Percentiles rank a stretch among this genome's conserved stretches.
Conservation (phyloP, 2,113 vertebrate genomes). For the Cinclus cinclus region DNA sequence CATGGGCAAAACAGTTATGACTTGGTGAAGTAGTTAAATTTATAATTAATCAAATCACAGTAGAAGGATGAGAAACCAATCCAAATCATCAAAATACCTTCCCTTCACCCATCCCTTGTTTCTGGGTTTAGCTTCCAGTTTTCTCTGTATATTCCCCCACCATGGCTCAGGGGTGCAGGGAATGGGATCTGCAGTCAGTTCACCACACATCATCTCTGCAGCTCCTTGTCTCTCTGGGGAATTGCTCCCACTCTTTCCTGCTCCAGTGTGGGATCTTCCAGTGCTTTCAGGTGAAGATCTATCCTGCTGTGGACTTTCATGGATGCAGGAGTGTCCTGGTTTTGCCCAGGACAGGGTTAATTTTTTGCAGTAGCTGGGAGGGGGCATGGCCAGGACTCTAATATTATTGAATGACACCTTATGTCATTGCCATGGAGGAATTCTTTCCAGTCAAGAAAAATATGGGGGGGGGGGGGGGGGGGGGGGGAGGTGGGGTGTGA, state of each 20-base stretch:
- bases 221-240: neutral
- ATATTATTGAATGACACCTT: neutral
- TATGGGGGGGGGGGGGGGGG: rapidly evolving
- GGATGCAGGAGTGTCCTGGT: neutral
- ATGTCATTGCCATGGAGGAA: neutral
- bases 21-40: neutral
- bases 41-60: neutral
- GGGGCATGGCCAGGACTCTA: neutral
- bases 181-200: neutral
- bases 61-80: neutral
- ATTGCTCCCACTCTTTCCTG: neutral
- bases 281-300: neutral
- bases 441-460: neutral
- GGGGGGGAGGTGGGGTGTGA: too few relatives aligned
- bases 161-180: neutral
- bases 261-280: neutral
- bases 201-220: neutral
- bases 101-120: neutral
- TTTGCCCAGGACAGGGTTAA: neutral
- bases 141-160: neutral
- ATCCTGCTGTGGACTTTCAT: neutral
- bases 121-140: neutral
- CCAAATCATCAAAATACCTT: rapidly evolving
- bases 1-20: neutral
- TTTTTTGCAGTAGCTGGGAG: neutral